Evolutionary conservation across 2,113 vertebrate species (phyloP).

Genomic region (Elephantulus edwardii): DNA sequence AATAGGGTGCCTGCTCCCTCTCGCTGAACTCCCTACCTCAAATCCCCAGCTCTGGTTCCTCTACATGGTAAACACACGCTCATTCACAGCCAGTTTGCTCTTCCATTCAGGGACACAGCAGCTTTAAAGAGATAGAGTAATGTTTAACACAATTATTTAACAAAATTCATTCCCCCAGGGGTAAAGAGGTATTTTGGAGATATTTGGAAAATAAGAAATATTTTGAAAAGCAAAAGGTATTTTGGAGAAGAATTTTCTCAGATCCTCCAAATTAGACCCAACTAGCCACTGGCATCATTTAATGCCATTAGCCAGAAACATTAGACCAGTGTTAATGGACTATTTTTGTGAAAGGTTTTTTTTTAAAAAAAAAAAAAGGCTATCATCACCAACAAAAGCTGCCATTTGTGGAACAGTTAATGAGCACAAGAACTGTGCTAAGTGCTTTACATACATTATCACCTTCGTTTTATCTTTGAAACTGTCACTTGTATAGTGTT

Average conservation of each 20-base stretch:
- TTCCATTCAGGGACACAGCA: neutral
- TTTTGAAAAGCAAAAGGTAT: neutral
- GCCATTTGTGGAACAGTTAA: neutral
- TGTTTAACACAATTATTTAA: slow-evolving; percentile 38
- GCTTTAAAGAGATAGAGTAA: neutral
- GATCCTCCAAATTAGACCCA: neutral
- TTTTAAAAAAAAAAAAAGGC: neutral
- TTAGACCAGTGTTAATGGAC: neutral
- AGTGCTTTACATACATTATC: neutral
- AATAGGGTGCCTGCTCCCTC: neutral
- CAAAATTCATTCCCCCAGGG: slow-evolving; percentile 5
- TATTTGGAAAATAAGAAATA: too few relatives aligned
- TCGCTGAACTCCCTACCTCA: neutral
- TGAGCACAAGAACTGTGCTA: neutral
- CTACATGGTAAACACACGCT: neutral
- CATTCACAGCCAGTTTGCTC: neutral
- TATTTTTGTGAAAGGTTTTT: neutral
- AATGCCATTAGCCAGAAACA: neutral
- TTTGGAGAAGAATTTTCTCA: neutral
- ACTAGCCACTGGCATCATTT: neutral
- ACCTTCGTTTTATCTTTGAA: neutral
- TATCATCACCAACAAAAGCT: neutral
- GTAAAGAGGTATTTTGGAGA: neutral
- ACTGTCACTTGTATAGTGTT: neutral
- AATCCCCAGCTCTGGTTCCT: neutral